Evolutionary conservation across 2,888 invertebrate genomes (phyloP), one percentile per base, ranked within the genome.

Genomic region (Pandemis corylana): DNA sequence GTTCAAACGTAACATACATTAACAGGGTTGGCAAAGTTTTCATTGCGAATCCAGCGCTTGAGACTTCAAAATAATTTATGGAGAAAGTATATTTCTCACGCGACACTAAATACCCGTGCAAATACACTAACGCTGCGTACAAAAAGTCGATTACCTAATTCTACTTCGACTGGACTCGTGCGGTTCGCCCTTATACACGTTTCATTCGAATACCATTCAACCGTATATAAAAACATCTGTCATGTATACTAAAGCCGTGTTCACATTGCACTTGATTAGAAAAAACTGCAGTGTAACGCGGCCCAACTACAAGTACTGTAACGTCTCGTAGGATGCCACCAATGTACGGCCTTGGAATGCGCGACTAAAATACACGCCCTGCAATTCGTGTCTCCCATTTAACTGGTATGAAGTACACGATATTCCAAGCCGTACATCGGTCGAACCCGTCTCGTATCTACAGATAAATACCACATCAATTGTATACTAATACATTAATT

Each of bases 401-500:
- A 36, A 36, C 28, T 36, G 28, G 28, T 36, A 4, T 36, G 28
- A 36, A 36, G 28, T 36, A 36, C 28, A 36, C 28, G 28, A 36
- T 36, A 36, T 36, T 36, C 28, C 2, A 36, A 36, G 2, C 28
- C 28, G 28, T 36, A 36, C 28, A 36, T 36, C 4, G 28, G 28
- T 36, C 28, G 28, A 36, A 36, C 4, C 28, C 53, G 28, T 59
- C 65, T 65, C 65, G 56, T 75, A 65, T 36, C 75, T 71, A 84
- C 75, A 78, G 77, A 76, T 78, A 78, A 80, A 80, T 81, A 84
- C 81, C 79, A 79, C 80, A 79, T 80, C 78, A 72, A 77, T 79
- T 78, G 81, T 85, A 84, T 78, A 78, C 80, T 77, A 87, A 84
- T 80, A 79, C 85, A 82, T 85, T 84, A 84, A 85, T 87, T 87